phyloP scores from a whole-genome alignment of 2,797 vertebrate genomes.

The Dromococcyx pavoninus region DNA sequence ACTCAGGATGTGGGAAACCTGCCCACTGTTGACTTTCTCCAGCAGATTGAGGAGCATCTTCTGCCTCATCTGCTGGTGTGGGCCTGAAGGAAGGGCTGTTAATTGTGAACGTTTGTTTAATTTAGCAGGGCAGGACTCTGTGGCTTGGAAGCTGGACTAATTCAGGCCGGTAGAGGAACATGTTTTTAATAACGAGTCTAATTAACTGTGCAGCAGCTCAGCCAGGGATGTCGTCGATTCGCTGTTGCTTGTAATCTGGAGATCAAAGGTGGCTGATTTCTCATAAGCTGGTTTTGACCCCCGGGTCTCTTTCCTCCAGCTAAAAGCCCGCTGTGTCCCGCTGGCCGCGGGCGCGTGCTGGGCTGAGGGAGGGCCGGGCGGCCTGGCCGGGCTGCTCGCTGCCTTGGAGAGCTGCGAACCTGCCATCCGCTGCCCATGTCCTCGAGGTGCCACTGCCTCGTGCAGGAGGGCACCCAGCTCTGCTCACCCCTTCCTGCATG shows the following conservation, averaged over 20 bases:
- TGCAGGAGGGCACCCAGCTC: accelerated
- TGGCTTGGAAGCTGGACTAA: slow-evolving; percentile 23
- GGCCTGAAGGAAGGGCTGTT: background rate
- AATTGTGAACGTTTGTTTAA: background rate
- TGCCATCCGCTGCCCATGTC: background rate
- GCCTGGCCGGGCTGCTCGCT: background rate
- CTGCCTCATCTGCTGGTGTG: background rate
- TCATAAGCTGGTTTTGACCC: slow-evolving; percentile 17
- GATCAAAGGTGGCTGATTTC: slow-evolving; percentile 34
- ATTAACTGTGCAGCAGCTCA: slow-evolving; percentile 44
- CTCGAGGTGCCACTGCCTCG: accelerated
- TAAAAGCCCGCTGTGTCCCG: background rate
- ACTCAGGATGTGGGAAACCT: background rate
- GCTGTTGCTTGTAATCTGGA: background rate
- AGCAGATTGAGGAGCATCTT: background rate
- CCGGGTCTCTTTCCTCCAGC: background rate
- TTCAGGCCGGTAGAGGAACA: slow-evolving; percentile 10
- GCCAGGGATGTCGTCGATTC: background rate
- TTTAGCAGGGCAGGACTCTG: slow-evolving; percentile 40
- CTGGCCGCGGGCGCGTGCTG: background rate
- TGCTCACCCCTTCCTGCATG: background rate
- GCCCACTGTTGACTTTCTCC: background rate
- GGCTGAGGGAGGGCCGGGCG: background rate
- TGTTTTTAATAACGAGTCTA: slow-evolving; percentile 45
- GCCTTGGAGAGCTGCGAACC: background rate